Conservation (phyloP, 1,140 invertebrate genomes). For the honey bee (Apis mellifera) region DNA sequence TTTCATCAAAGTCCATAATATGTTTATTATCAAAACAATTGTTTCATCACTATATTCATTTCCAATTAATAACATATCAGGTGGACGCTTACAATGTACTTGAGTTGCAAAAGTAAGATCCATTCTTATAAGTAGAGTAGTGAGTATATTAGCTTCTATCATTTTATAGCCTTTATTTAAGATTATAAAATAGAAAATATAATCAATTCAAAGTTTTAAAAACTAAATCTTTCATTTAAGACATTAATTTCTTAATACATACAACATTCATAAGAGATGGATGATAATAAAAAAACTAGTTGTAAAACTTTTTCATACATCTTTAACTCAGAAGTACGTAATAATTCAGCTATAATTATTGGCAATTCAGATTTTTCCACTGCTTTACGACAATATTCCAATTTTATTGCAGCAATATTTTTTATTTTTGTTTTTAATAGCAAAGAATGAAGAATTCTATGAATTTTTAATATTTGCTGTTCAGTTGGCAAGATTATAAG, state of each 20-base stretch:
- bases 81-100: conserved; percentile 29
- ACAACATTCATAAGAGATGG: conserved; percentile 65
- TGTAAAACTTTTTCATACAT: conserved; percentile 62
- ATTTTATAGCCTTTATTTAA: conserved; percentile 67
- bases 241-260: conserved; percentile 37
- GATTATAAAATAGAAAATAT: neutral
- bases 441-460: conserved; percentile 53
- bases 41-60: conserved; percentile 51
- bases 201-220: neutral
- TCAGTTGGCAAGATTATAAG: conserved; percentile 58
- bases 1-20: conserved; percentile 65
- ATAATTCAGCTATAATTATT: conserved; percentile 52
- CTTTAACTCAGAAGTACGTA: conserved; percentile 40
- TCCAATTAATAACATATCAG: conserved; percentile 39
- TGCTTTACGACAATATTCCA: conserved; percentile 47
- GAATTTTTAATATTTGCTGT: conserved; percentile 47
- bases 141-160: conserved; percentile 63
- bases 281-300: conserved; percentile 56
- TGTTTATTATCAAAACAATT: conserved; percentile 58
- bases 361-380: conserved; percentile 68
- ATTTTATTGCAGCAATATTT: conserved; percentile 51
- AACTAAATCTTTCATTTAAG: neutral
- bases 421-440: conserved; percentile 40
- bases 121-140: conserved; percentile 65
- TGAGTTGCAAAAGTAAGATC: conserved; percentile 52